phyloP scores from a whole-genome alignment of 2,888 invertebrate species.

The Hemithea aestivaria region DNA sequence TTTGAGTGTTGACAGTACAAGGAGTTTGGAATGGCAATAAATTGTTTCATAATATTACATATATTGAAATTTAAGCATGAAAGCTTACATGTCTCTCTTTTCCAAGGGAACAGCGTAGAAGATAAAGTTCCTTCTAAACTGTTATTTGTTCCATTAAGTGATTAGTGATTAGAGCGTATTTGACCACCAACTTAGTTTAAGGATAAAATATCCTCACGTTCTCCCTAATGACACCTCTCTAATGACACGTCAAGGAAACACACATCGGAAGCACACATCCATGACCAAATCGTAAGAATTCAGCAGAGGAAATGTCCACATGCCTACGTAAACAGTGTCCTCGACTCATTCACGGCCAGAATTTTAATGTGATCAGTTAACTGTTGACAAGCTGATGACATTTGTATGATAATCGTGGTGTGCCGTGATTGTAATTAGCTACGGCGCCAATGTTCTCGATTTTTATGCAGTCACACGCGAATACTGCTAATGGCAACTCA shows the following conservation, averaged over 20 bases:
- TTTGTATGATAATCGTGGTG: constrained; percentile 27
- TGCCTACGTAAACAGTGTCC: constrained; percentile 25
- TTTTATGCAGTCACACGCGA: constrained; percentile 5
- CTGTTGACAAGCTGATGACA: constrained; percentile 23
- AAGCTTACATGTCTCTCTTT: no score
- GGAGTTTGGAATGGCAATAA: no score
- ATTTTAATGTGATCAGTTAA: constrained; percentile 23
- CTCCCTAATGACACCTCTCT: neutral
- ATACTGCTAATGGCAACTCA: constrained; percentile 4
- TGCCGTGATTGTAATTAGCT: constrained; percentile 22
- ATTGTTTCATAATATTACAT: no score
- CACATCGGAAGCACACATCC: constrained; percentile 18
- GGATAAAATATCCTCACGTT: constrained; percentile 2
- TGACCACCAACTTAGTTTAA: no score
- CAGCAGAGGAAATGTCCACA: constrained; percentile 25
- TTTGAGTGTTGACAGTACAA: no score
- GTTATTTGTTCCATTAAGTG: no score
- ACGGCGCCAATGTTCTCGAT: constrained; percentile 16
- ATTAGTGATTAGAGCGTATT: no score
- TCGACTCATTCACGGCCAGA: constrained; percentile 17
- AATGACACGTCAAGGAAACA: constrained; percentile 4
- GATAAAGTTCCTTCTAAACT: no score
- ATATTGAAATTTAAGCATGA: no score
- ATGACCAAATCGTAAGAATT: constrained; percentile 10
- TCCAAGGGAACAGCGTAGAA: no score